phyloP scores from a whole-genome alignment of 35 echinoderm and acorn worm species.

The Ptychodera flava region DNA sequence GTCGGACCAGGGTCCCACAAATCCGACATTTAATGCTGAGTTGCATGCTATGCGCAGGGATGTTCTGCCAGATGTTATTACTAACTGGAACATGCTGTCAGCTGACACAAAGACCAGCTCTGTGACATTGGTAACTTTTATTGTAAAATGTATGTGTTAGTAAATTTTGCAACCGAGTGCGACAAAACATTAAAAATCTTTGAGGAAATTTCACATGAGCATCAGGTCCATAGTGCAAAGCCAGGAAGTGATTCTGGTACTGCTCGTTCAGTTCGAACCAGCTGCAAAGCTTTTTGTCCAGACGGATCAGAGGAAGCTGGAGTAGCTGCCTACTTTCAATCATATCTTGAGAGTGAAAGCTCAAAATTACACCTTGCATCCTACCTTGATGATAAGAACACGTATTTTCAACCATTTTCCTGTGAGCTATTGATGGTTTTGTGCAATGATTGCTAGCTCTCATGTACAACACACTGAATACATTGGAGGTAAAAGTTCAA shows the following conservation, averaged over 20 bases:
- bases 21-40: slow-evolving; percentile 14
- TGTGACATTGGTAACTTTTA: slow-evolving; percentile 17
- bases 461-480: too few relatives aligned
- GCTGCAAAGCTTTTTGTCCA: slow-evolving; percentile 39
- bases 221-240: too few relatives aligned
- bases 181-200: slow-evolving; percentile 30
- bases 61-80: slow-evolving; percentile 3
- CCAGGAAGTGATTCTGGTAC: neutral
- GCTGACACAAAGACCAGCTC: slow-evolving; percentile 10
- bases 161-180: slow-evolving; percentile 26
- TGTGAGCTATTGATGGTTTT: too few relatives aligned
- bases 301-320: slow-evolving; percentile 38
- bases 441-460: too few relatives aligned
- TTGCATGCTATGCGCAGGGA: neutral
- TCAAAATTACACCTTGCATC: too few relatives aligned
- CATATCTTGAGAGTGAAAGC: too few relatives aligned
- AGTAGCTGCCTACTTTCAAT: too few relatives aligned
- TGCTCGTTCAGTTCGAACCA: neutral
- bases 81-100: slow-evolving; percentile 6
- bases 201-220: slow-evolving; percentile 22
- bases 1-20: slow-evolving; percentile 23
- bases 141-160: slow-evolving; percentile 33
- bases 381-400: too few relatives aligned
- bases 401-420: too few relatives aligned
- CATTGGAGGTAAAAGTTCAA: too few relatives aligned